Conservation (phyloP, 2,113 vertebrate species). For the Rhipidura dahli region DNA sequence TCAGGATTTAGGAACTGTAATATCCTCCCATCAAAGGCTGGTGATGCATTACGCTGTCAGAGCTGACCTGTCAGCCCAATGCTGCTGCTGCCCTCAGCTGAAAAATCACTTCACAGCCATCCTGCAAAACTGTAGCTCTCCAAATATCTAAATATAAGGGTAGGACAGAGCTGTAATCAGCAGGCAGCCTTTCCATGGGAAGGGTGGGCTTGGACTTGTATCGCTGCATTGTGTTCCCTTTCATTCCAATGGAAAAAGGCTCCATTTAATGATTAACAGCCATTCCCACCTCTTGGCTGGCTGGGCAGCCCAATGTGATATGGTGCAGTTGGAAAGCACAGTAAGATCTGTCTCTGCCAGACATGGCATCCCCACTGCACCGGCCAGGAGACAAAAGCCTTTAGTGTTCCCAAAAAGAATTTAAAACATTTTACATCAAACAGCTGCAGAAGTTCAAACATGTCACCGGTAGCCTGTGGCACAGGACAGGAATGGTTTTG, state of each 20-base stretch:
- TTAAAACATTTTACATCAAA: slow-evolving; percentile 61
- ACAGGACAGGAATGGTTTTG: neutral
- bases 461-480: slow-evolving; percentile 14
- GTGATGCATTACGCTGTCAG: rapidly evolving
- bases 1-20: neutral
- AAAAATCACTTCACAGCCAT: neutral
- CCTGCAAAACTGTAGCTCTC: neutral
- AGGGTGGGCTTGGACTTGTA: neutral
- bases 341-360: neutral
- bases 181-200: neutral
- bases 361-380: neutral
- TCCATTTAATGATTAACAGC: neutral
- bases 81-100: neutral
- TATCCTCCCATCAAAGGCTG: neutral
- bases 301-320: neutral
- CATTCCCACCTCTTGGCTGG: neutral
- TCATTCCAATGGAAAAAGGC: neutral
- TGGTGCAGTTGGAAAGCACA: neutral
- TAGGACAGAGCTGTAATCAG: neutral
- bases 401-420: slow-evolving; percentile 53
- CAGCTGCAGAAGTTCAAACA: neutral
- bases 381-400: slow-evolving; percentile 34
- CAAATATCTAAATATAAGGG: neutral
- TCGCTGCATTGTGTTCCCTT: neutral
- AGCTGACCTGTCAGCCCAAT: neutral